These are phyloP conservation scores for Mesoclemmys tuberculata DNA, from an alignment of 2,113 vertebrate species.

Conservation along the genomic window DNA sequence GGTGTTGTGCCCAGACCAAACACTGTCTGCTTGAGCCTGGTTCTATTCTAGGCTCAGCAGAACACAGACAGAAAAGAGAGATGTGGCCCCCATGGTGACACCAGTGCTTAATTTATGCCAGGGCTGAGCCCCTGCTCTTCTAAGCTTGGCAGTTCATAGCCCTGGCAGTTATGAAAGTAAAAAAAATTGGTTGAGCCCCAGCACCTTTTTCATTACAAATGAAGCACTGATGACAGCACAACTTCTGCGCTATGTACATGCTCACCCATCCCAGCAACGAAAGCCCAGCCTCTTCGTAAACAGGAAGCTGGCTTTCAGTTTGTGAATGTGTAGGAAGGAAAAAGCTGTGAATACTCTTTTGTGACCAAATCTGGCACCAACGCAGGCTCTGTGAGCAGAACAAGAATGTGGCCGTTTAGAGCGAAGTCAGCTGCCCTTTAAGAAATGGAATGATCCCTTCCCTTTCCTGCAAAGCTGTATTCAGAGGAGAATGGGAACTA, in stretches of 20 bases:
- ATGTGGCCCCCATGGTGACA: neutral
- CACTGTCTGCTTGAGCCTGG: neutral
- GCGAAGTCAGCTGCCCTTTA: constrained; percentile 74
- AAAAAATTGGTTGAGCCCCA: neutral
- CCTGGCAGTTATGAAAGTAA: neutral
- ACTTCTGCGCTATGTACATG: accelerated
- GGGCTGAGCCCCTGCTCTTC: neutral
- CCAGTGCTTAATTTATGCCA: neutral
- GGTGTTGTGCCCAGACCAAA: neutral
- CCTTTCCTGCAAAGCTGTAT: constrained; percentile 67
- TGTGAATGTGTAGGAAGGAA: constrained; percentile 76
- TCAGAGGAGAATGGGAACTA: constrained; percentile 30
- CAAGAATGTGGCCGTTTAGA: constrained; percentile 78
- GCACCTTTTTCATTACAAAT: neutral
- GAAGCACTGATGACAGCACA: neutral
- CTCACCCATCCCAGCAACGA: neutral
- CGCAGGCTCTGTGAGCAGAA: constrained; percentile 19
- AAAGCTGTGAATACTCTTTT: constrained; percentile 70
- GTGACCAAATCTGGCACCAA: constrained; percentile 71
- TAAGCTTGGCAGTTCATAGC: neutral
- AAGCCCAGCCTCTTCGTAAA: neutral
- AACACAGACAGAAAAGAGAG: accelerated
- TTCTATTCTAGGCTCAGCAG: neutral
- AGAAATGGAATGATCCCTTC: constrained; percentile 65
- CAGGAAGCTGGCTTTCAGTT: constrained; percentile 69